phyloP scores from a whole-genome alignment of 2,888 invertebrate genomes.

The Phasia obesa region DNA sequence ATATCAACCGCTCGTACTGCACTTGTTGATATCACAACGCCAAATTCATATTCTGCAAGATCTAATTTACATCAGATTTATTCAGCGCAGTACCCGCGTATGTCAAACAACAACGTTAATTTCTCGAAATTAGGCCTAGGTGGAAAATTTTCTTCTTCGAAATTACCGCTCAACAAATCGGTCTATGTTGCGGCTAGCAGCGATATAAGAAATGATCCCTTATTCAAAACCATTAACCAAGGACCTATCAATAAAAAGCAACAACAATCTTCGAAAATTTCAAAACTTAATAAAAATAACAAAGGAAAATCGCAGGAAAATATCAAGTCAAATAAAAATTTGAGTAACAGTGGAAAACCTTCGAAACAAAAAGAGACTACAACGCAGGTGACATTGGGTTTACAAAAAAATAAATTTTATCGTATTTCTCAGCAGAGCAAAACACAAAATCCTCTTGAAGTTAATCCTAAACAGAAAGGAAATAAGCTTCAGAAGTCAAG shows the following conservation, averaged over 20 bases:
- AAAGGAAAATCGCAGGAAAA: conserved; percentile 73
- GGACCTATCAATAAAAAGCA: conserved; percentile 46
- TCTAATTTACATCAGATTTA: conserved; percentile 80
- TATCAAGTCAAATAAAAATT: conserved; percentile 70
- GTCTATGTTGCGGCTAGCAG: conserved; percentile 73
- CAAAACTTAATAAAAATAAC: conserved; percentile 69
- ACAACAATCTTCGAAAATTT: conserved; percentile 68
- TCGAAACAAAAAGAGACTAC: conserved; percentile 73
- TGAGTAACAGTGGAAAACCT: conserved; percentile 70
- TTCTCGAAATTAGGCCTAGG: conserved; percentile 66
- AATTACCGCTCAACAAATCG: conserved; percentile 76
- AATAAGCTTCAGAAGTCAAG: conserved; percentile 71
- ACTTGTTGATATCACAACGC: conserved; percentile 78
- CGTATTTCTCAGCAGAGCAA: conserved; percentile 78
- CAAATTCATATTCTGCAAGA: conserved; percentile 77
- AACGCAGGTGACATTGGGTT: conserved; percentile 58
- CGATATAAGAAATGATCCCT: conserved; percentile 73
- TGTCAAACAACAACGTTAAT: conserved; percentile 76
- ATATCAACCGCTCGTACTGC: conserved; percentile 82
- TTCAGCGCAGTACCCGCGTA: conserved; percentile 80
- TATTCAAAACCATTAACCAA: conserved; percentile 67
- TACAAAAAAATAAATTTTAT: conserved; percentile 80
- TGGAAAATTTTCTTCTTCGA: conserved; percentile 72
- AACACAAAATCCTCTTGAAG: conserved; percentile 46
- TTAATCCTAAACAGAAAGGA: conserved; percentile 71